Evolutionary conservation across 2,113 vertebrate species (phyloP).

Genomic region (Athene cunicularia): DNA sequence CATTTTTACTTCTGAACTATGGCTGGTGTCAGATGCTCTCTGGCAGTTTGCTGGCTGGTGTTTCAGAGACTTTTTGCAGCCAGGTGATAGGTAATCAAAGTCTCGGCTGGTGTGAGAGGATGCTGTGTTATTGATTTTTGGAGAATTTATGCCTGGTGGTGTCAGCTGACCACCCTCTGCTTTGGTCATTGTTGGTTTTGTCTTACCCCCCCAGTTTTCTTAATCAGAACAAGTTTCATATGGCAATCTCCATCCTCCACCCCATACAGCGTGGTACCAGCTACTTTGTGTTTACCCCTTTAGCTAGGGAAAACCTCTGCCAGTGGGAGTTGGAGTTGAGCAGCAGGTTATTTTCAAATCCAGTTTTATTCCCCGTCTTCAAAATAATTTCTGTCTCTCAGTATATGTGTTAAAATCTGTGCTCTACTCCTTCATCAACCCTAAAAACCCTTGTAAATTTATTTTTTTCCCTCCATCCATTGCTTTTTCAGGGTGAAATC

Average conservation of each 20-base stretch:
- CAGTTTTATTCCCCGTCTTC: background rate
- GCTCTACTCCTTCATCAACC: background rate
- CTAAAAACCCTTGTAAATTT: background rate
- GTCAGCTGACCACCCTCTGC: background rate
- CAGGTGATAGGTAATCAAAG: background rate
- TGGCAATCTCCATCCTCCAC: background rate
- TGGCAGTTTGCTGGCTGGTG: background rate
- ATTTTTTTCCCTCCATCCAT: background rate
- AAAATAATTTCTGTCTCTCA: background rate
- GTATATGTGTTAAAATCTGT: background rate
- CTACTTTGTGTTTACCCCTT: background rate
- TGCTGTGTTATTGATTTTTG: background rate
- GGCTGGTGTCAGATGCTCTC: background rate
- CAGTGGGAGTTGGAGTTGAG: background rate
- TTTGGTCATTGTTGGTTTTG: background rate
- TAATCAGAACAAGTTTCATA: background rate
- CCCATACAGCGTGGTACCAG: fast-evolving
- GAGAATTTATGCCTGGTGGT: background rate
- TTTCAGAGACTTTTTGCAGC: background rate
- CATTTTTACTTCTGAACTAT: fast-evolving
- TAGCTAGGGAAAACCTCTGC: background rate
- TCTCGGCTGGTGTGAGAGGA: background rate
- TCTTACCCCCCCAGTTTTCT: background rate
- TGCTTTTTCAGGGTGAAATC: background rate
- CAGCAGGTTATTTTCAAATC: background rate